Evolutionary conservation across 2,797 vertebrate species (phyloP).

Genomic region (Trichosurus vulpecula): DNA sequence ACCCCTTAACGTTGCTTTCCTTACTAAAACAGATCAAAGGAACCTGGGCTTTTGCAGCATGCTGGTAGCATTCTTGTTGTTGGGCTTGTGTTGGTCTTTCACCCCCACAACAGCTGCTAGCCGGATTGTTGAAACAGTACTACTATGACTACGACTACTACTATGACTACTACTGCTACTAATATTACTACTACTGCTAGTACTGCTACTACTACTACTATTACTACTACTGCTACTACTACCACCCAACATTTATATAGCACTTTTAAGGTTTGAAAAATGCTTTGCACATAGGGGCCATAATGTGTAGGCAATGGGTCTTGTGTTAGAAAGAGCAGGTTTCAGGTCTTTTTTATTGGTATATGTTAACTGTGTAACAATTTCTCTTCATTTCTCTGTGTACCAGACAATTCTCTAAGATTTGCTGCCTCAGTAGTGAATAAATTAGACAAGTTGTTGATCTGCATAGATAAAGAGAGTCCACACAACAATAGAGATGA

Average conservation of each 20-base stretch:
- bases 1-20: too few species aligned
- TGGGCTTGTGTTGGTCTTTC: too few species aligned
- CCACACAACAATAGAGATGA: background rate
- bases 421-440: background rate
- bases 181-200: too few species aligned
- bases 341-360: background rate
- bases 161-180: too few species aligned
- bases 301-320: background rate
- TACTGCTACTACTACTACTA: too few species aligned
- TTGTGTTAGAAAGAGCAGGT: background rate
- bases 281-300: background rate
- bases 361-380: background rate
- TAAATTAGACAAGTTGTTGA: background rate
- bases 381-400: background rate
- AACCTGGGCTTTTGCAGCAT: too few species aligned
- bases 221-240: accelerated
- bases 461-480: background rate
- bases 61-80: too few species aligned
- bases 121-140: too few species aligned
- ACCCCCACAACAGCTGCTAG: too few species aligned
- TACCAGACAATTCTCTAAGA: background rate
- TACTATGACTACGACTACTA: too few species aligned
- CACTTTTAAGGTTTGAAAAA: background rate
- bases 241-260: background rate
- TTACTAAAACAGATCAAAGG: too few species aligned